These are phyloP conservation scores for Herpetotheres cachinnans DNA, from an alignment of 2,113 vertebrate species.

Conservation along the genomic window DNA sequence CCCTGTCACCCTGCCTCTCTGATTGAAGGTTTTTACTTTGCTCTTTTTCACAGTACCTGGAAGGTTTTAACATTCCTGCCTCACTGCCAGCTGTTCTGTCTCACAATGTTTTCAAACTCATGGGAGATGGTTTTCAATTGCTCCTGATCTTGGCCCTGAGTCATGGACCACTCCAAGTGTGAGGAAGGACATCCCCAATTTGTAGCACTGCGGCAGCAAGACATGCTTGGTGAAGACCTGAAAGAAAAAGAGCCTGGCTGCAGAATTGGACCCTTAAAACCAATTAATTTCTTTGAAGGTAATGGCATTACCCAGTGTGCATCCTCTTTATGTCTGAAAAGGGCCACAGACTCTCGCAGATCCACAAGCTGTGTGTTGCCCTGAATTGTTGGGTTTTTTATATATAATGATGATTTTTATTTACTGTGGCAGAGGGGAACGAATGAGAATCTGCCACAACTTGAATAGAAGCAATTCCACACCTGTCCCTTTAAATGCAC, in stretches of 20 bases:
- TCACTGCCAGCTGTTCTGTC: neutral
- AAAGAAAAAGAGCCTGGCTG: neutral
- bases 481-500: constrained; percentile 52
- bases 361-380: neutral
- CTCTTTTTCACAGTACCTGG: neutral
- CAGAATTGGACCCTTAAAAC: neutral
- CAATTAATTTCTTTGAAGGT: neutral
- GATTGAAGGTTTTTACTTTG: neutral
- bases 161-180: neutral
- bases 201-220: neutral
- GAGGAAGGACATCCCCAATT: neutral
- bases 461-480: constrained; percentile 39
- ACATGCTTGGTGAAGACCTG: neutral
- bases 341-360: neutral
- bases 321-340: neutral
- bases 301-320: neutral
- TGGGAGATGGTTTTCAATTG: fast-evolving
- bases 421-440: constrained; percentile 50
- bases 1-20: neutral
- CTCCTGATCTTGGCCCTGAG: neutral
- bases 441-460: neutral
- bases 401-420: constrained; percentile 42
- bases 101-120: neutral
- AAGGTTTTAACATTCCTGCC: neutral
- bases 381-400: neutral